Base-by-base conservation (phyloP, 2,113 vertebrate species). In the Callocephalon fimbriatum region DNA sequence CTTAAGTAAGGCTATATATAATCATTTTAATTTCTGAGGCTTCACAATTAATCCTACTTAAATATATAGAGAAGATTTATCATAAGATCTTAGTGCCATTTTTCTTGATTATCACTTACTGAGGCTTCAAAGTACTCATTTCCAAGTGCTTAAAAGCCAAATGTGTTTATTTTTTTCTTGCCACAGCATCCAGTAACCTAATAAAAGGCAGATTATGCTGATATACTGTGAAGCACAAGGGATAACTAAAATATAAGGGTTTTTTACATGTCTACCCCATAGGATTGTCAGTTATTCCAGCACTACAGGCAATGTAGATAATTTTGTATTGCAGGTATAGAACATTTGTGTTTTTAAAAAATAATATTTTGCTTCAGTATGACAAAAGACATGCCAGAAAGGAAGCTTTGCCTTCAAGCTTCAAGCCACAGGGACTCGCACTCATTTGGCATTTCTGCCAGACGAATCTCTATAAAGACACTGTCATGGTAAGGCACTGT, bases 151-250 rank as follows among this genome's bases (percentile, higher is more conserved):
- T 96, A 87, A 87, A 87, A 93, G 44, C 84, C 51, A 93, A 93
- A 75, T 74, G 67, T 40, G 58, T 15, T 29, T 11, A 48, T 37
- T 74, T 90, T 94, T 89, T 61, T 6, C 44, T 93, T 82, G 66
- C 77, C 89, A 95, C 61, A 89, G 53, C 94, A 94, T 87, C 77
- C 77, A 91, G 81, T 82, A 96, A 89, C 59, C 63, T 93, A 95
- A 96, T 96, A 94, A 96, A 96, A 96, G 66, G 32, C 70, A 94
- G 90, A 96, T 96, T 95, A 93, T 90, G 61, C 73, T 93, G 91
- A 91, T 85, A 77, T 91, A 85, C 50, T 82, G n/a, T 51, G 70
- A 90, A 79, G 61, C 79, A 89, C 44, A 35, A 77, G 54, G 42
- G 54, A 91, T 96, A 94, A 86, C 62, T 83, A 83, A 83, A 87